phyloP scores from a whole-genome alignment of 2,113 vertebrate genomes.

The Willisornis vidua region DNA sequence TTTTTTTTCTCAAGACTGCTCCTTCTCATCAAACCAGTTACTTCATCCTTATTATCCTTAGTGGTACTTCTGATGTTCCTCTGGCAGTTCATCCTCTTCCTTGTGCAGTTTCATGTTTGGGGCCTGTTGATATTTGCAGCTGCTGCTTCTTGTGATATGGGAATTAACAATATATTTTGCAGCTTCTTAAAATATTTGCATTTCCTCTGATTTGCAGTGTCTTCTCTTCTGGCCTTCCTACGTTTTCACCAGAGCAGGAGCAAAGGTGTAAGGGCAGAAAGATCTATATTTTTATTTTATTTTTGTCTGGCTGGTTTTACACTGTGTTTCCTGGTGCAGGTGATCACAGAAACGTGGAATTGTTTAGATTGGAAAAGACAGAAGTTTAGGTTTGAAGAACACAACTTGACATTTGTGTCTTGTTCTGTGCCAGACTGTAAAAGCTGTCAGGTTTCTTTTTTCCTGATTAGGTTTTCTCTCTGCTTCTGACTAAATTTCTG shows the following conservation, averaged over 20 bases:
- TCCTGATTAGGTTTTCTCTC: neutral
- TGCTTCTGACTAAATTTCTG: neutral
- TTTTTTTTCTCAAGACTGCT: neutral
- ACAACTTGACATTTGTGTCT: neutral
- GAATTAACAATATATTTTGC: neutral
- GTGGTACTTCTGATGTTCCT: neutral
- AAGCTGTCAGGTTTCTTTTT: neutral
- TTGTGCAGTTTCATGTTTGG: neutral
- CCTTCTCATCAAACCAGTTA: neutral
- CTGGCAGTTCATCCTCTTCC: neutral
- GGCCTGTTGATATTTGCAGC: neutral
- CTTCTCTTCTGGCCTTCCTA: neutral
- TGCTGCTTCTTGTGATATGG: neutral
- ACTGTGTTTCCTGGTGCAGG: neutral
- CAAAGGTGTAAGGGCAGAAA: neutral
- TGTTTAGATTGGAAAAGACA: neutral
- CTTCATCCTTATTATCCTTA: neutral
- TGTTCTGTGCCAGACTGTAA: neutral
- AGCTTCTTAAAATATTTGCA: neutral
- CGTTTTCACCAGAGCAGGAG: neutral
- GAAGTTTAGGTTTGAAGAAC: neutral
- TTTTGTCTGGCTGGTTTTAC: neutral
- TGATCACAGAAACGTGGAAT: neutral
- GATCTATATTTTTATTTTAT: neutral
- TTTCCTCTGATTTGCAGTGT: neutral